A percentile compares a stretch with the other conserved stretches of the same genome.
Conservation (phyloP, 2,113 vertebrate species). For the Hemiprocne comata region DNA sequence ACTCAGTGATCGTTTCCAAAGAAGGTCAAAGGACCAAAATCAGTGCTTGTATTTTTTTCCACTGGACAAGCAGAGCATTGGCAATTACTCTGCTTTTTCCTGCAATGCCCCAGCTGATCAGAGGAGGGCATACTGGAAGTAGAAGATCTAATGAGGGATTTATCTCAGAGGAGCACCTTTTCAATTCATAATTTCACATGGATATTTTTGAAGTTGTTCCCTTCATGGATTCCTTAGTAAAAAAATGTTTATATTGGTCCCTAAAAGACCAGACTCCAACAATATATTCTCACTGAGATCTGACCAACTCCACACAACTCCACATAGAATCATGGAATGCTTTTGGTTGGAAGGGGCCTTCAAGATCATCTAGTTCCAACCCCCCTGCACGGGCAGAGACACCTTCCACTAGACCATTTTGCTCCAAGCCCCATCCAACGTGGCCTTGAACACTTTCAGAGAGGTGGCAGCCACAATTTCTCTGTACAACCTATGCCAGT, state of each 20-base stretch:
- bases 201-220: neutral
- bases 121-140: neutral
- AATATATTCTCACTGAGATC: neutral
- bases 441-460: no score
- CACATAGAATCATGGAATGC: no score
- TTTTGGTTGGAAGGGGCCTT: no score
- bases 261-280: neutral
- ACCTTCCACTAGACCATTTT: no score
- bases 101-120: neutral
- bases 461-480: no score
- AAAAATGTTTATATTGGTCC: neutral
- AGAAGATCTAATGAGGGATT: neutral
- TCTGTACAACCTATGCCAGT: no score
- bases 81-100: neutral
- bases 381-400: no score
- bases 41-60: neutral
- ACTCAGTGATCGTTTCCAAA: neutral
- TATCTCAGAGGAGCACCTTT: neutral
- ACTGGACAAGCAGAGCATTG: neutral
- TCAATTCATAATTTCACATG: accelerated
- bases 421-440: no score
- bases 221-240: neutral
- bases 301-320: neutral
- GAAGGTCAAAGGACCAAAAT: neutral
- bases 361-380: no score